phyloP scores from a whole-genome alignment of 2,797 vertebrate genomes.

The Cynodonichthys magdalenae region DNA sequence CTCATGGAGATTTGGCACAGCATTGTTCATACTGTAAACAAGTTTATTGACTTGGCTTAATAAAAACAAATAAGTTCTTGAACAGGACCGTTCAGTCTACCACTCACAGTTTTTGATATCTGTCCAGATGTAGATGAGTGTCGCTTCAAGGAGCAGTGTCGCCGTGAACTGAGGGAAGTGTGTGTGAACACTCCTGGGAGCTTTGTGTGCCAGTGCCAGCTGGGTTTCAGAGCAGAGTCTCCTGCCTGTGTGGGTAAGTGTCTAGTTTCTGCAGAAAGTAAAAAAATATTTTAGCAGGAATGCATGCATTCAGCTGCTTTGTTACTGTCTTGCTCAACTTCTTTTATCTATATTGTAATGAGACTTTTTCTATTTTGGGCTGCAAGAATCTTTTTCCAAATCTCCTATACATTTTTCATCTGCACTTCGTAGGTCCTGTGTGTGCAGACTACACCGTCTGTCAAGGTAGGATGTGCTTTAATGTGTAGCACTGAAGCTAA shows the following conservation, averaged over 20 bases:
- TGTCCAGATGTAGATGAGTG: slow-evolving; percentile 84
- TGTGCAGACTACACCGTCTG: slow-evolving; percentile 67
- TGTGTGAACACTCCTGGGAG: slow-evolving; percentile 84
- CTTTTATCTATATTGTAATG: slow-evolving; percentile 3
- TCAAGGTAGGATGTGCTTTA: slow-evolving; percentile 57
- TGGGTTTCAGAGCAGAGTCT: slow-evolving; percentile 76
- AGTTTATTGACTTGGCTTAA: neutral
- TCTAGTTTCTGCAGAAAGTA: neutral
- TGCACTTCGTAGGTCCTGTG: slow-evolving; percentile 48
- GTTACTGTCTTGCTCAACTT: slow-evolving; percentile 13
- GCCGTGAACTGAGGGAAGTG: slow-evolving; percentile 78
- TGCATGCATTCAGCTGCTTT: slow-evolving; percentile 32
- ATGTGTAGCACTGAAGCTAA: slow-evolving; percentile 5
- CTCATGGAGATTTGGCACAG: no score
- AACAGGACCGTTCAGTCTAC: neutral
- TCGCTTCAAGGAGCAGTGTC: slow-evolving; percentile 81
- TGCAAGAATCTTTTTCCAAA: neutral
- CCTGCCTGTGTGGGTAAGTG: slow-evolving; percentile 76
- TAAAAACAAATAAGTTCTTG: neutral
- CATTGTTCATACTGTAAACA: no score
- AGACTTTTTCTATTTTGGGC: slow-evolving; percentile 6
- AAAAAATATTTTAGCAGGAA: slow-evolving; percentile 1
- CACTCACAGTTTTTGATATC: slow-evolving; percentile 2
- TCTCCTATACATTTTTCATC: neutral
- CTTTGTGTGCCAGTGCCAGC: slow-evolving; percentile 79